A percentile compares a stretch with the other conserved stretches of the same genome.
Conservation (phyloP, 2,113 vertebrate species). For the Rhinoderma darwinii region DNA sequence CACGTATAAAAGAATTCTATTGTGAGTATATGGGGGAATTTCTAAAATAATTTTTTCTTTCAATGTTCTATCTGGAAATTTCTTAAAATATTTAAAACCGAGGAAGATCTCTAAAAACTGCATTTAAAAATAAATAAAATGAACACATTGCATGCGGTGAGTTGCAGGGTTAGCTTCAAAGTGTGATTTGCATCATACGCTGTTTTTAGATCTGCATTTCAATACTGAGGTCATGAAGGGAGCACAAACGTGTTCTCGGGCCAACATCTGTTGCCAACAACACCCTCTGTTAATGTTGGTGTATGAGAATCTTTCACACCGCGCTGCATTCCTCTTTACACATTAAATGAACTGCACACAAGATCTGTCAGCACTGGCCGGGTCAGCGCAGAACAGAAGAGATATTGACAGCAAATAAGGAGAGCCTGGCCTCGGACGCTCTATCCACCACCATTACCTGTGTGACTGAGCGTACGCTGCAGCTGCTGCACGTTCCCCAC, state of each 20-base stretch:
- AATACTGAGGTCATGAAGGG: background rate
- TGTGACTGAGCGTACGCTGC: conserved; percentile 61
- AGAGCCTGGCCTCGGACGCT: background rate
- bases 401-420: conserved; percentile 17
- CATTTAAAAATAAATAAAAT: too few species aligned
- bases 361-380: conserved; percentile 19
- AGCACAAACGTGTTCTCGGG: background rate
- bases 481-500: conserved; percentile 69
- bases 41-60: too few species aligned
- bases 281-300: background rate
- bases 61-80: too few species aligned
- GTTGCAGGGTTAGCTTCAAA: too few species aligned
- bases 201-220: background rate
- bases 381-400: conserved; percentile 1
- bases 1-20: too few species aligned
- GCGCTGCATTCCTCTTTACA: background rate
- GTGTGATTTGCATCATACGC: too few species aligned
- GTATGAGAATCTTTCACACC: background rate
- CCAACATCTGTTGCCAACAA: conserved; percentile 31
- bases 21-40: too few species aligned
- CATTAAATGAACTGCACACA: conserved; percentile 5
- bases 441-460: background rate
- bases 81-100: too few species aligned
- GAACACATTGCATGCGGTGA: too few species aligned
- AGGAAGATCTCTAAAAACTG: too few species aligned